Conservation (phyloP, 1,140 invertebrate species). For the Brachionus manjavacas region DNA sequence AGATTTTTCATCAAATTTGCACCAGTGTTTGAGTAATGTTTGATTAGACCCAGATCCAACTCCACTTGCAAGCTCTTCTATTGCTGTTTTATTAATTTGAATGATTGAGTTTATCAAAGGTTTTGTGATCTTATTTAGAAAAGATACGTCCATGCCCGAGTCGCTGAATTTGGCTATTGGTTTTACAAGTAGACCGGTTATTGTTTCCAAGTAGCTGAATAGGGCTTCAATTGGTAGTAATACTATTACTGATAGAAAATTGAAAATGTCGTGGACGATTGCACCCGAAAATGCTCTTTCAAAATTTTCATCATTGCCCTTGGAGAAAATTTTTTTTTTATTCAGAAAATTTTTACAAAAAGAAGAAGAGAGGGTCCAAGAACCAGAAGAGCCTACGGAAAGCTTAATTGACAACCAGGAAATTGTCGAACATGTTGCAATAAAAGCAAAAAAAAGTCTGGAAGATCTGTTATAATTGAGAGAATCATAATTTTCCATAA, state of each 20-base stretch:
- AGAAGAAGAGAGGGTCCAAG: too few relatives aligned
- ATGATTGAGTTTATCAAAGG: conserved; percentile 60
- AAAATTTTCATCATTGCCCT: conserved; percentile 54
- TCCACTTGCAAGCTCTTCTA: neutral
- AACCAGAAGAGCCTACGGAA: too few relatives aligned
- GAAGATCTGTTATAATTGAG: too few relatives aligned
- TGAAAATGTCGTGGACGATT: conserved; percentile 64
- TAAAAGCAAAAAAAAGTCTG: too few relatives aligned
- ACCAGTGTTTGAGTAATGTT: conserved; percentile 22
- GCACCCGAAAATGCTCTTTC: conserved; percentile 62
- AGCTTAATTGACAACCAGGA: too few relatives aligned
- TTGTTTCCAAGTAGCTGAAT: conserved; percentile 47
- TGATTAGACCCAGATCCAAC: neutral
- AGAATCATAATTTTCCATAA: too few relatives aligned
- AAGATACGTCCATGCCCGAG: conserved; percentile 47
- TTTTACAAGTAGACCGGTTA: neutral
- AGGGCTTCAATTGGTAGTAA: conserved; percentile 58
- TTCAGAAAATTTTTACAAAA: too few relatives aligned
- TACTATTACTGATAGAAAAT: conserved; percentile 60
- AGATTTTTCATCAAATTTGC: conserved; percentile 2
- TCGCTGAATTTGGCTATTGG: conserved; percentile 47
- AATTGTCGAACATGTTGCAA: too few relatives aligned
- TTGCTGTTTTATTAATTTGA: conserved; percentile 49
- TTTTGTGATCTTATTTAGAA: conserved; percentile 60
- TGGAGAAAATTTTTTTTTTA: neutral